phyloP scores from a whole-genome alignment of 2,113 vertebrate species.

The Phyllostomus hastatus region DNA sequence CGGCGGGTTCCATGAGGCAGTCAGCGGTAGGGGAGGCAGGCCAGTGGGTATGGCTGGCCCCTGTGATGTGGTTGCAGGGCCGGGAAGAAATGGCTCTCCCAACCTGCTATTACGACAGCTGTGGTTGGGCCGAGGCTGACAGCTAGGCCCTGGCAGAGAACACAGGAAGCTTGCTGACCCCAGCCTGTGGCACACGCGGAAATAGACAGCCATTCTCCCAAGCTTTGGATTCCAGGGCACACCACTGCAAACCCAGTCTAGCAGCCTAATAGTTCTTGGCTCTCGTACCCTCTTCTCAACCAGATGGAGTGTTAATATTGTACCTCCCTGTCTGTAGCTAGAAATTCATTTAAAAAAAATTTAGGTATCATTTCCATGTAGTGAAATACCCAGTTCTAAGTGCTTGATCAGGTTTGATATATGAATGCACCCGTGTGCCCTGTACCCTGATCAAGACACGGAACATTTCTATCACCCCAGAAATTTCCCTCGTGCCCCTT shows the following conservation, averaged over 20 bases:
- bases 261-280: background rate
- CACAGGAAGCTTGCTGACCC: conserved; percentile 20
- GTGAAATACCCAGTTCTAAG: background rate
- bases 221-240: background rate
- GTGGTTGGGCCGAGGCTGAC: conserved; percentile 29
- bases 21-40: conserved; percentile 10
- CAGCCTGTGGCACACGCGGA: background rate
- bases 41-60: background rate
- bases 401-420: background rate
- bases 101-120: conserved; percentile 48
- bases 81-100: conserved; percentile 24
- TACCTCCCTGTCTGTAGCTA: background rate
- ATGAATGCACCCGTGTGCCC: background rate
- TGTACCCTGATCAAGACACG: background rate
- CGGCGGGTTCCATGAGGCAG: background rate
- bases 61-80: conserved; percentile 52
- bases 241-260: background rate
- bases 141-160: background rate
- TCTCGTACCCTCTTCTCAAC: background rate
- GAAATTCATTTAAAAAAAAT: background rate
- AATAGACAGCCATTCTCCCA: background rate
- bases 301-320: background rate
- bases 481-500: background rate
- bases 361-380: background rate
- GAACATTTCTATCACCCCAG: background rate